Evolutionary conservation across 1,140 invertebrate species (phyloP), one percentile per base, ranked within the genome.

Genomic region (Bombus ignitus): DNA sequence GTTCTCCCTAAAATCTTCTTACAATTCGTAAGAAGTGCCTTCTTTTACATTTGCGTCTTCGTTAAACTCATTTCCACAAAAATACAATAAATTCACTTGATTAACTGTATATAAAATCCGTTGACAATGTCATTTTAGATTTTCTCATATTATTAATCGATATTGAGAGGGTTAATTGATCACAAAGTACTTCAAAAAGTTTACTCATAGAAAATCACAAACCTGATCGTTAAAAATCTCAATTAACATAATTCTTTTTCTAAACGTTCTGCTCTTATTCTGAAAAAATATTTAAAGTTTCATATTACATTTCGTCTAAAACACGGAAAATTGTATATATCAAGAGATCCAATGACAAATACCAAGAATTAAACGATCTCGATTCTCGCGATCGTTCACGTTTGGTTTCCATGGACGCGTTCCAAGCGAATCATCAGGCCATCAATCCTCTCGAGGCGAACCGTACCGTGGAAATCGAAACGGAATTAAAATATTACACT

Each of bases 401-500:
- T 79, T 47, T 32, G 42, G 68, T 81, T 71, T 47, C 57, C 25
- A 75, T 82, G 72, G 71, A 82, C 5, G 57, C 39, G 53, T 75
- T 74, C 72, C 72, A 82, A 83, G 25, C 35, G 13, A 37, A 22
- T 32, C n/a, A 18, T 68, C 73, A 22, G 28, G 18, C 47, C 66
- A 77, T 35, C 28, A 39, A 32, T 35, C 25, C 42, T 6, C n/a
- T n/a, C 18, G 75, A 32, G 59, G 10, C 57, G 28, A 28, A 39
- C 22, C 15, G 44, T 18, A 25, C 9, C 0, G 32, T 8, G 42
- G 59, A 15, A 47, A 10, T 37, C 39, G 32, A 57, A 44, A 35
- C 28, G 5, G 76, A 15, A 80, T 85, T 80, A 85, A 81, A 85
- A 81, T 85, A 85, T 85, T 85, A 74, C 78, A 74, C 71, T 53